Percentiles rank a stretch among this genome's conserved stretches.
These are phyloP conservation scores for Chironomus tepperi DNA, from an alignment of 1,140 invertebrate species.

Conservation along the genomic window DNA sequence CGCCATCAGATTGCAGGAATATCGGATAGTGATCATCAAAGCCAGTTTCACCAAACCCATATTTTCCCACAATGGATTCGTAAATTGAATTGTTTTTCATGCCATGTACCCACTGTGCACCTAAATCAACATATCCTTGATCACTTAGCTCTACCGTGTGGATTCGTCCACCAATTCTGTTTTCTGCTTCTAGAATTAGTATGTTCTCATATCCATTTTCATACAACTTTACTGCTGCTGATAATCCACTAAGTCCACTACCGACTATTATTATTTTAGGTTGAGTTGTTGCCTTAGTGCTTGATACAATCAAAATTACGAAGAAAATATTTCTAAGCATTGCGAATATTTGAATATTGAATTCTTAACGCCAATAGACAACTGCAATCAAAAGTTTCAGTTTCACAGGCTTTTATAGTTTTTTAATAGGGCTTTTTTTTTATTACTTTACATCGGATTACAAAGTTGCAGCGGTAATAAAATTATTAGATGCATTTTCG, in stretches of 20 bases:
- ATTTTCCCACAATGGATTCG: slow-evolving; percentile 48
- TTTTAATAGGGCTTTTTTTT: no score
- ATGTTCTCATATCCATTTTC: slow-evolving; percentile 61
- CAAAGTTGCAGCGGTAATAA: no score
- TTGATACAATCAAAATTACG: no score
- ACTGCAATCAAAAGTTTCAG: no score
- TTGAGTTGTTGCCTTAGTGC: slow-evolving; percentile 32
- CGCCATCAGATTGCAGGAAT: slow-evolving; percentile 38
- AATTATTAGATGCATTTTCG: no score
- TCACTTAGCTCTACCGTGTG: slow-evolving; percentile 66
- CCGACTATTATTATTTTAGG: slow-evolving; percentile 64
- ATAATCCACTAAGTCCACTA: slow-evolving; percentile 65
- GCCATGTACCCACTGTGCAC: slow-evolving; percentile 62
- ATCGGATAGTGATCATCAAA: slow-evolving; percentile 32
- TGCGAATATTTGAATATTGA: no score
- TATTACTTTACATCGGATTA: no score
- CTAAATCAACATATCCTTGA: slow-evolving; percentile 67
- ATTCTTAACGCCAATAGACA: no score
- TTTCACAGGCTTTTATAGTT: no score
- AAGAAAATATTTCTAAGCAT: no score
- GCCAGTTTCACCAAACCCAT: slow-evolving; percentile 41
- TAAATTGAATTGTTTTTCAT: slow-evolving; percentile 61
- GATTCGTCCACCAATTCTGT: slow-evolving; percentile 64
- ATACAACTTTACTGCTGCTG: slow-evolving; percentile 58
- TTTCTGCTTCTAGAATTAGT: slow-evolving; percentile 60